Conservation (phyloP, 1,140 invertebrate species). For the Xylocopa sonorina region DNA sequence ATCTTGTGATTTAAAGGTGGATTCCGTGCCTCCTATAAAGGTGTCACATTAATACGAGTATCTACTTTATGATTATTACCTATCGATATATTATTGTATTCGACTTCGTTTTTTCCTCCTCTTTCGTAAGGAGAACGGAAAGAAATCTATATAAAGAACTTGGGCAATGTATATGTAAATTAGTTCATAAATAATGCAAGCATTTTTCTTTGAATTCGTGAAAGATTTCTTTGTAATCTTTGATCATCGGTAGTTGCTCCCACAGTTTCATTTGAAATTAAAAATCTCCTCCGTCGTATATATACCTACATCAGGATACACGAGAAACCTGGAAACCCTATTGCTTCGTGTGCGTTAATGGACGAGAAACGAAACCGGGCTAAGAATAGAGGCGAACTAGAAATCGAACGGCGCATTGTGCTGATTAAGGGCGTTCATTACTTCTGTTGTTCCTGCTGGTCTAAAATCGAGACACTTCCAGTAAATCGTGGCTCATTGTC, state of each 20-base stretch:
- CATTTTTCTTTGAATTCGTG: neutral
- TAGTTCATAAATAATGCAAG: neutral
- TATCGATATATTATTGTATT: no score
- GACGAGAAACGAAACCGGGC: constrained; percentile 12
- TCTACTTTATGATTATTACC: no score
- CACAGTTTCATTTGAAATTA: neutral
- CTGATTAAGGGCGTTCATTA: constrained; percentile 29
- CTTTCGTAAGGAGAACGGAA: neutral
- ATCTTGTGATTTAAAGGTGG: neutral
- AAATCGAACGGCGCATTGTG: constrained; percentile 27
- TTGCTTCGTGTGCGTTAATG: constrained; percentile 6
- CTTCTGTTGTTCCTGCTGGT: neutral
- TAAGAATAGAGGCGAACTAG: constrained; percentile 9
- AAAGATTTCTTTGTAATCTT: neutral
- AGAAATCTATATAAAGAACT: neutral
- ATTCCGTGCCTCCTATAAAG: no score
- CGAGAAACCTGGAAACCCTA: neutral
- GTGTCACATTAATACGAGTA: no score
- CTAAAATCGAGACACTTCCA: neutral
- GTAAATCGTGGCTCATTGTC: constrained; percentile 19
- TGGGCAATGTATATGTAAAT: neutral
- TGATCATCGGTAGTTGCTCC: neutral
- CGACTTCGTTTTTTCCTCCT: no score
- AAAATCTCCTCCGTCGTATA: neutral
- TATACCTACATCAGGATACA: neutral